Evolutionary conservation across 2,797 vertebrate species (phyloP).

Genomic region (Myotis vivesi): DNA sequence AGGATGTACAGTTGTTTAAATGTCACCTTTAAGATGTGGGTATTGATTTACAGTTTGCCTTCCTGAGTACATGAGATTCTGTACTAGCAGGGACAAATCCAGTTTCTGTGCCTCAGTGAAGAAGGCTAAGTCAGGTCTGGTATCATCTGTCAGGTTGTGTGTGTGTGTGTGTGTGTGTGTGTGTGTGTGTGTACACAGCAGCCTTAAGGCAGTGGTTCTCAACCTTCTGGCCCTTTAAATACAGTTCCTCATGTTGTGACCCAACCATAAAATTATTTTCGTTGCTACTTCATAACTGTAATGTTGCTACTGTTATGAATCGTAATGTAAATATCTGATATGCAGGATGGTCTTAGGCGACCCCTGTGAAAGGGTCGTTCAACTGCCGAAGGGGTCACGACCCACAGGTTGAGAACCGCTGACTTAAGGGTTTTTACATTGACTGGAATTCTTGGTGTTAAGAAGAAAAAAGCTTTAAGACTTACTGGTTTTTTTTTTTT

Average conservation of each 20-base stretch:
- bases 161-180: neutral
- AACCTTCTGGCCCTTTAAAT: too few relatives aligned
- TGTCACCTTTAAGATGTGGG: slow-evolving; percentile 84
- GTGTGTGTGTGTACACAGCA: neutral
- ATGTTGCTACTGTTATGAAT: too few relatives aligned
- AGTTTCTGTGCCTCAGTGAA: slow-evolving; percentile 67
- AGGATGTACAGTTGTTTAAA: slow-evolving; percentile 84
- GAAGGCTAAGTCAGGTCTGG: slow-evolving; percentile 62
- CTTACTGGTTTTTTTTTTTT: neutral
- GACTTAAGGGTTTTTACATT: slow-evolving; percentile 44
- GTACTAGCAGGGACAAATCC: slow-evolving; percentile 72
- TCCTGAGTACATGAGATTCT: slow-evolving; percentile 72
- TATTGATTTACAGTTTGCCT: slow-evolving; percentile 86
- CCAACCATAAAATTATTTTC: too few relatives aligned
- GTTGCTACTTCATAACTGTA: too few relatives aligned
- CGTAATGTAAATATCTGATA: too few relatives aligned
- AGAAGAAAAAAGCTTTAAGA: neutral
- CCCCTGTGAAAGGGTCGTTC: too few relatives aligned
- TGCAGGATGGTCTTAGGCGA: too few relatives aligned
- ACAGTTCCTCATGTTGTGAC: too few relatives aligned
- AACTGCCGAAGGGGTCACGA: too few relatives aligned
- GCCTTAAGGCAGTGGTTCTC: neutral
- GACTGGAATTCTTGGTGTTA: neutral
- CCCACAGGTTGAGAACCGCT: too few relatives aligned
- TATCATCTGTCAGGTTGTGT: slow-evolving; percentile 65